Evolutionary conservation across 2,113 vertebrate genomes (phyloP), one percentile per base, ranked within the genome.

Genomic region (Misgurnus mizolepis): DNA sequence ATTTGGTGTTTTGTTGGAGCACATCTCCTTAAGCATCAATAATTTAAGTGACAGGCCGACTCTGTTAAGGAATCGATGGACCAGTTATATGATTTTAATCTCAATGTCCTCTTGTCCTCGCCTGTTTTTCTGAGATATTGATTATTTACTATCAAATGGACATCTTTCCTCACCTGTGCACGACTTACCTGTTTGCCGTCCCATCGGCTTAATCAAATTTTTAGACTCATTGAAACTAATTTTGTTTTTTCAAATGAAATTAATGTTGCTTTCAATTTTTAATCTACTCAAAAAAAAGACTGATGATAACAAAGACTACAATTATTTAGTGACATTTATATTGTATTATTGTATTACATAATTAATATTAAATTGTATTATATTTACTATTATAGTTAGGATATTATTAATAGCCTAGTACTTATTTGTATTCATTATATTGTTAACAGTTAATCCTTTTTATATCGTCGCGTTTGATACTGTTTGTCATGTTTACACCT

Each of bases 111-210:
- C 76, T 22, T 68, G 62, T 68, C 53, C 40, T 70, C 62, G 55
- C 76, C 67, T 67, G 72, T 76, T 82, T 68, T 78, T 80, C 55
- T 39, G 56, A 14, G 75, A 45, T 80, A 80, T 80, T 65, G 81
- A 82, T 83, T 81, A 78, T 78, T 80, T 82, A 76, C 65, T 64
- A 67, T 71, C 43, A 66, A 80, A 85, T 73, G 78, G 76, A 50
- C 66, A 67, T 49, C 80, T 83, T 77, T 83, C 81, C 69, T 74
- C 81, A 56, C 81, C 60, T 80, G 53, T 69, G 40, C 60, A 73
- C 68, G 22, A 18, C 69, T 82, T 79, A 79, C 75, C 70, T 67
- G 81, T 22, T 58, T 47, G 43, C 53, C 67, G 62, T 22, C 60
- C 43, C 11, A 53, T 41, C n/a, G 27, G 0, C 22, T 22, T 22